Base-by-base conservation (phyloP, 1,140 invertebrate genomes). In the Philaenus spumarius region DNA sequence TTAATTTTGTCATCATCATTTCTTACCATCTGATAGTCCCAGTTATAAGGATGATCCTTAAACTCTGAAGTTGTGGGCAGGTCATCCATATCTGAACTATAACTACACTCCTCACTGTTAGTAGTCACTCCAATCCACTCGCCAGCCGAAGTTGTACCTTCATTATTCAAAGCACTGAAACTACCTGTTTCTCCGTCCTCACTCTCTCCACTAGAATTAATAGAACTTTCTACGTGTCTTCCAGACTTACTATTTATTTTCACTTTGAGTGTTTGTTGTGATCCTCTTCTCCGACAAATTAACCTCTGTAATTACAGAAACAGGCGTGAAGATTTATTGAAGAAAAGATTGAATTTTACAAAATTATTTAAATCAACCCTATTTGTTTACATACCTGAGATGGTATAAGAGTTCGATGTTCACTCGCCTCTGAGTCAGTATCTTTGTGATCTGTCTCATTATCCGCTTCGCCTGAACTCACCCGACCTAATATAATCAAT, bases 71-170 rank as follows among this genome's bases (percentile, higher is more conserved):
- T 74, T 72, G 24, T 71, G 67, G 82, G 80, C 0, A 81, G 79
- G 61, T 83, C 79, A 57, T 84, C 80, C 15, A 82, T 75, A 66
- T 89, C 86, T 1, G 86, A 89, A 60, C 83, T 86, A 65, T 90
- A 90, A 68, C 88, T 90, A 67, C 86, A 89, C 55, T 91, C 89
- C 68, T 86, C 85, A 71, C 87, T 90, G 70, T 93, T 93, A 48
- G 89, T 90, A 12, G 89, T 92, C 55, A 91, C 76, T 69, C 74
- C 89, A 79, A 82, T 82, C 87, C 88, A 92, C 70, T 93, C 89
- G 42, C 84, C 84, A 51, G 85, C 84, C 12, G 85, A 87, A 48
- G 85, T 84, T 34, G 81, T 82, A 12, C 70, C 72, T 53, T 67
- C 74, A 58, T 80, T 77, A 2, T 75, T 74, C 2, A 78, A 69